phyloP scores from a whole-genome alignment of 2,113 vertebrate genomes.

The Scatophagus argus region DNA sequence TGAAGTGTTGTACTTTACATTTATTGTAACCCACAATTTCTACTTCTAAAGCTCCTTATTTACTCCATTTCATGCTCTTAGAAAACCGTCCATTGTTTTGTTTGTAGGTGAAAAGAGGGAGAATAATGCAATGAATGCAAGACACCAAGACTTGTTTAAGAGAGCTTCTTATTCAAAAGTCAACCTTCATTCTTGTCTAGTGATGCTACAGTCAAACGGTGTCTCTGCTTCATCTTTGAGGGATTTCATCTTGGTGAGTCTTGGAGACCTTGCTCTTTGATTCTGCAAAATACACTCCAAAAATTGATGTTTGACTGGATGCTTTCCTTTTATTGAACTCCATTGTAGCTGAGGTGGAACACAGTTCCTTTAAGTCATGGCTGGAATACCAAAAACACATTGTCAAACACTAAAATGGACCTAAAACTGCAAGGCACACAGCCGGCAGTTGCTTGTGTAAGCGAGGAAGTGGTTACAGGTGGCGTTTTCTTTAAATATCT shows the following conservation, averaged over 20 bases:
- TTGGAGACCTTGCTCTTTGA: slow-evolving; percentile 30
- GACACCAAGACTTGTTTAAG: not conserved
- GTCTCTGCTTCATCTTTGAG: slow-evolving; percentile 37
- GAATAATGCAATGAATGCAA: not conserved
- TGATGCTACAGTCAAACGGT: slow-evolving; percentile 32
- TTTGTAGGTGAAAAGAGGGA: not conserved
- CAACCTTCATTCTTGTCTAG: slow-evolving; percentile 6
- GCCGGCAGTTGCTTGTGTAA: slow-evolving; percentile 30
- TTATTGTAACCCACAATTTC: not conserved
- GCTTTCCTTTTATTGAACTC: slow-evolving; percentile 20
- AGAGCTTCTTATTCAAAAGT: slow-evolving; percentile 30
- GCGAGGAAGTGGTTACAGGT: slow-evolving; percentile 54
- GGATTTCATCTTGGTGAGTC: slow-evolving; percentile 33
- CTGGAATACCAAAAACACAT: slow-evolving; percentile 26
- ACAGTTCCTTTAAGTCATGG: slow-evolving; percentile 12
- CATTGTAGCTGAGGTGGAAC: slow-evolving; percentile 31
- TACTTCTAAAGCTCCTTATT: not conserved
- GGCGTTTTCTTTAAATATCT: slow-evolving; percentile 63
- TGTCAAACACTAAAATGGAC: slow-evolving; percentile 22
- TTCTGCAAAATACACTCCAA: slow-evolving; percentile 18
- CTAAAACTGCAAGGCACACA: slow-evolving; percentile 22
- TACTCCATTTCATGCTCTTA: not conserved
- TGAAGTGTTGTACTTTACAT: slow-evolving; percentile 54
- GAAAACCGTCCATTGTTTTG: not conserved
- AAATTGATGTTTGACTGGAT: not conserved